Conservation (phyloP, 2,797 vertebrate species). For the Myiothlypis coronata region DNA sequence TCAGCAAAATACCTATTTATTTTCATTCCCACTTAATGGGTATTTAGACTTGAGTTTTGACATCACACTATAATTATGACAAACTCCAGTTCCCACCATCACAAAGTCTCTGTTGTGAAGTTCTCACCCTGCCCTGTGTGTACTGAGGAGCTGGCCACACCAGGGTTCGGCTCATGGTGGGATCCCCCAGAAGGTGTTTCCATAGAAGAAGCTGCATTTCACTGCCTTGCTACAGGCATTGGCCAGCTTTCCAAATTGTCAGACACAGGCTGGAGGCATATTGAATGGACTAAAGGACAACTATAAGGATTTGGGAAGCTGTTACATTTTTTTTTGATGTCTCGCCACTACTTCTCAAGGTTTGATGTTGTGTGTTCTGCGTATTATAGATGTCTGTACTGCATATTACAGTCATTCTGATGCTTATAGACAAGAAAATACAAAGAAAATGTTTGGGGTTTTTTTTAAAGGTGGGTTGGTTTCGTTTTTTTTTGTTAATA, state of each 20-base stretch:
- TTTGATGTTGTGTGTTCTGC: not conserved
- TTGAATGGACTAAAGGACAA: not conserved
- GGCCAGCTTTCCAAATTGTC: not conserved
- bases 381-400: not conserved
- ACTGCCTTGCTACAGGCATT: not conserved
- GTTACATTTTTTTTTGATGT: not conserved
- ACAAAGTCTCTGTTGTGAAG: not conserved
- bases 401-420: not conserved
- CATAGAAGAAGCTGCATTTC: not conserved
- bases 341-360: not conserved
- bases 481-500: not conserved
- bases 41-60: not conserved
- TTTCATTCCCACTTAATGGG: not conserved
- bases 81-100: not conserved
- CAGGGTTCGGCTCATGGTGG: not conserved
- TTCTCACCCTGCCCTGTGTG: not conserved
- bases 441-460: not conserved
- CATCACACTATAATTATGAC: fast-evolving
- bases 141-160: not conserved
- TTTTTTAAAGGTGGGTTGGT: too few relatives aligned
- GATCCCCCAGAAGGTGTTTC: not conserved
- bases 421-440: not conserved
- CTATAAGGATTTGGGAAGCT: not conserved
- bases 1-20: not conserved
- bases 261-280: not conserved